Evolutionary conservation across 2,797 vertebrate genomes (phyloP).

Genomic region (Merluccius polli): DNA sequence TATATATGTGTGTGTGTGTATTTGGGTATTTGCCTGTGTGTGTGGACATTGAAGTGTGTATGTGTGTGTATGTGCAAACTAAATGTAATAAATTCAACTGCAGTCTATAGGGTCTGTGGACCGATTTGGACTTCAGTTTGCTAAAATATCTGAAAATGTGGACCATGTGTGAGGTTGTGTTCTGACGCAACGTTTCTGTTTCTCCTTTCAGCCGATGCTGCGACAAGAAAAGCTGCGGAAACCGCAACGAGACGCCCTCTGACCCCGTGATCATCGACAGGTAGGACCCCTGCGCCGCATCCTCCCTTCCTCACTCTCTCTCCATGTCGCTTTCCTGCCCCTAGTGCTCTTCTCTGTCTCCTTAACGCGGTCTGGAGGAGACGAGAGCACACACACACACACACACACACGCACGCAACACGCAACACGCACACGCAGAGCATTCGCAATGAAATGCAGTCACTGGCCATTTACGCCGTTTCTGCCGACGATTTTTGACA

Average conservation of each 20-base stretch:
- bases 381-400: background rate
- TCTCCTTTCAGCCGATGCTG: slow-evolving; percentile 56
- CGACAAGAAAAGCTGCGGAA: slow-evolving; percentile 67
- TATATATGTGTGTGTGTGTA: background rate
- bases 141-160: too few relatives aligned
- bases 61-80: slow-evolving; percentile 7
- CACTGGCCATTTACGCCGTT: too few relatives aligned
- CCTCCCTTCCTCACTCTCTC: background rate
- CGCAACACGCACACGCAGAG: background rate
- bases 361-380: background rate
- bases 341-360: background rate
- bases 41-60: background rate
- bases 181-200: too few relatives aligned
- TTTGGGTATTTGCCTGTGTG: background rate
- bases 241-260: slow-evolving; percentile 74
- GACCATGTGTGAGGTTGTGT: too few relatives aligned
- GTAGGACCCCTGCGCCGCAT: slow-evolving; percentile 43
- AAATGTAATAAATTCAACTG: background rate
- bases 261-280: slow-evolving; percentile 80
- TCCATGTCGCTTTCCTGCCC: background rate
- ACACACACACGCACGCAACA: background rate
- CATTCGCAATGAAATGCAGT: background rate
- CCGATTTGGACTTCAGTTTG: too few relatives aligned
- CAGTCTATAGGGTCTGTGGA: too few relatives aligned
- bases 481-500: too few relatives aligned